Evolutionary conservation across 2,113 vertebrate genomes (phyloP).

Genomic region (Petroica traversi): DNA sequence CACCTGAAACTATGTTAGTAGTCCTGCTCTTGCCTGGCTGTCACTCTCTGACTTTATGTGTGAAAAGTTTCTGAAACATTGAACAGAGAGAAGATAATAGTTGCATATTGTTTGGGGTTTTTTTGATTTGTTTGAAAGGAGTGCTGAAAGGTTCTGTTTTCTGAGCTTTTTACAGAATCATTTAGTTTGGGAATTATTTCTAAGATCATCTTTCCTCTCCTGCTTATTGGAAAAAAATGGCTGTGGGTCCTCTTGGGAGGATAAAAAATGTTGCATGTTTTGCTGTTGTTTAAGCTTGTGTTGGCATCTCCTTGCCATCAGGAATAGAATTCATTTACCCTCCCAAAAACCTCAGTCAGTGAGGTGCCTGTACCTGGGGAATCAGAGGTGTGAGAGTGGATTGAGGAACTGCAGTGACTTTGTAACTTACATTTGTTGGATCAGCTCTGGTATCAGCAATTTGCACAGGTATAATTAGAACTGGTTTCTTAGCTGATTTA

Average conservation of each 20-base stretch:
- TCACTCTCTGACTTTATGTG: neutral
- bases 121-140: neutral
- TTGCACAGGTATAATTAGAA: neutral
- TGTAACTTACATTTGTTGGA: neutral
- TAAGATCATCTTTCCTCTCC: neutral
- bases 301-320: neutral
- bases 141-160: neutral
- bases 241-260: neutral
- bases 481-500: neutral
- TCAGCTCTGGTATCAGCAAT: neutral
- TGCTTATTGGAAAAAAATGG: neutral
- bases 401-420: neutral
- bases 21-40: neutral
- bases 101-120: neutral
- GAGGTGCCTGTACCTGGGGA: neutral
- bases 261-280: neutral
- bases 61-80: neutral
- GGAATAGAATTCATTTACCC: neutral
- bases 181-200: neutral
- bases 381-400: neutral
- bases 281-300: neutral
- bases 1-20: neutral
- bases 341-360: neutral
- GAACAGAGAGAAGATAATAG: neutral
- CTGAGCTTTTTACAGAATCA: neutral